Evolutionary conservation across 2,888 invertebrate species (phyloP), one percentile per base, ranked within the genome.

Genomic region (Andrena bucephala): DNA sequence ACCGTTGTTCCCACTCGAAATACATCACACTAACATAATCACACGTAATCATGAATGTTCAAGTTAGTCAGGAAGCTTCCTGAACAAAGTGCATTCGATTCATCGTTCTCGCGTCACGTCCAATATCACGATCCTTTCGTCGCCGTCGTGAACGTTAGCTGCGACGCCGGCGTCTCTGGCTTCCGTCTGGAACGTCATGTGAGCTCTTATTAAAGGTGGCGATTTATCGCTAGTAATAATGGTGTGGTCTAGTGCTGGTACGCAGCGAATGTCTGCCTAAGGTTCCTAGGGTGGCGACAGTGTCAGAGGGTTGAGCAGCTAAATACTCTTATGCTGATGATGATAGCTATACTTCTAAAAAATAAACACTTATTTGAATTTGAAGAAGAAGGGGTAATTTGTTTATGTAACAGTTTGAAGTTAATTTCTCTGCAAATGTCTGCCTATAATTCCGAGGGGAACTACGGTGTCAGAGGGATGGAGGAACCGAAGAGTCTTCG

Each of bases 181-280:
- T 82, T 87, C 83, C 81, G 82, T 81, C 87, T 81, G 82, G 80
- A 78, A 84, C 78, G 87, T 85, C 88, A 86, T 73, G 78, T 68
- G 81, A 76, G 78, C 91, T 92, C 93, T 93, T 93, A 93, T 93
- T 93, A 93, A 93, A 93, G 90, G 92, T 91, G 92, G 92, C 93
- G 93, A 93, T 93, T 93, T 93, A 93, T 93, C 89, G 93, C 91
- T 90, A 88, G 93, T 92, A 93, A 93, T 93, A 93, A 93, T 92
- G 92, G 91, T 92, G 92, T 90, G 92, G 92, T 93, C 92, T 92
- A 91, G 91, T 81, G 90, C 86, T 84, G 79, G 85, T 86, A 79
- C 85, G 80, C 81, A 76, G 75, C 77, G 82, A 85, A 87, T 86
- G 77, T 88, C 86, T 85, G 85, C 74, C 81, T 69, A 67, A 68